Evolutionary conservation across 2,797 vertebrate species (phyloP).

Genomic region (Lycodopsis pacificus): DNA sequence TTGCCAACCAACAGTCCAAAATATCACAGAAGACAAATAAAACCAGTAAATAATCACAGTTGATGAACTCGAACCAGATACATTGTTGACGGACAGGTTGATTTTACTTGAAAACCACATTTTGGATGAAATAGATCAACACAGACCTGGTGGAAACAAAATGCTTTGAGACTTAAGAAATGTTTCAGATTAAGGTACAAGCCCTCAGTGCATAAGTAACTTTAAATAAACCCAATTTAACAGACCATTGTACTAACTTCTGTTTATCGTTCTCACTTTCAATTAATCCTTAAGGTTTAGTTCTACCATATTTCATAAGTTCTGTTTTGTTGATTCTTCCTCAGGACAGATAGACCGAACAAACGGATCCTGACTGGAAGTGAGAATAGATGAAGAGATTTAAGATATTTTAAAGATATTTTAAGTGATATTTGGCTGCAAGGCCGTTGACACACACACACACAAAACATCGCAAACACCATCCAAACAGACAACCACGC

Average conservation of each 20-base stretch:
- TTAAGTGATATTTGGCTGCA: slow-evolving; percentile 16
- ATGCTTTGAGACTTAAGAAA: background rate
- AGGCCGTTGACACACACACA: slow-evolving; percentile 26
- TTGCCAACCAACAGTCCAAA: background rate
- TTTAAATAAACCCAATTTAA: background rate
- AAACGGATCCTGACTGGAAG: background rate
- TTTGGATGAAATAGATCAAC: background rate
- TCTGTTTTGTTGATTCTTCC: background rate
- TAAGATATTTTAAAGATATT: slow-evolving; percentile 20
- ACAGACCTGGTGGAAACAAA: background rate
- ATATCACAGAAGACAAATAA: background rate
- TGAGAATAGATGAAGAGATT: background rate
- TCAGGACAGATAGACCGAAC: background rate
- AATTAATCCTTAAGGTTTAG: background rate
- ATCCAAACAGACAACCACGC: slow-evolving; percentile 24
- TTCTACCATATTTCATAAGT: background rate
- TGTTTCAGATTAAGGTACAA: background rate
- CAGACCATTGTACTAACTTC: background rate
- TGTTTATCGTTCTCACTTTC: no score
- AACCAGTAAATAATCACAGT: background rate
- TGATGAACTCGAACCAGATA: background rate
- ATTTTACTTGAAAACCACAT: background rate
- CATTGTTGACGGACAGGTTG: background rate
- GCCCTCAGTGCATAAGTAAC: background rate
- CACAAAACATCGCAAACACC: slow-evolving; percentile 10